These are phyloP conservation scores for Proterorhinus semilunaris DNA, from an alignment of 2,113 vertebrate species.

Conservation along the genomic window DNA sequence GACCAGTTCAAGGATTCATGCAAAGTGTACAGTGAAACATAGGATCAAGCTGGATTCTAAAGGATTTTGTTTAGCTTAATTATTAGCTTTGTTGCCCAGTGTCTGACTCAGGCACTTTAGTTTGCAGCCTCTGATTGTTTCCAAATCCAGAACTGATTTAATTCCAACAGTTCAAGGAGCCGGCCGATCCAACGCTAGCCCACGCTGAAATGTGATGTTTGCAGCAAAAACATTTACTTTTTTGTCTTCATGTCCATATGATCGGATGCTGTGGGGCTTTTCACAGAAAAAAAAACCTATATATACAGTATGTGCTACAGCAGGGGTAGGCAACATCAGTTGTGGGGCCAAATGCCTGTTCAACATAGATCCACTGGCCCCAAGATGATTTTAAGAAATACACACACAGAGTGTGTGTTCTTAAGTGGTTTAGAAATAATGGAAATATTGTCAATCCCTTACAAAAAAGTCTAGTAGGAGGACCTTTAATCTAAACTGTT, in stretches of 20 bases:
- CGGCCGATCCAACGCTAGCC: conserved; percentile 8
- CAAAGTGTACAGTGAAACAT: neutral
- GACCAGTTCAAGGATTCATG: neutral
- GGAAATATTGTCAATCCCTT: too few relatives aligned
- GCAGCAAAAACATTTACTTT: neutral
- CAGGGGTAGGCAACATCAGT: too few relatives aligned
- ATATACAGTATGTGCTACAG: too few relatives aligned
- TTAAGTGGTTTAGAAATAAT: too few relatives aligned
- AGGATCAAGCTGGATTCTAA: neutral
- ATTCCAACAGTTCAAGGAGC: conserved; percentile 23
- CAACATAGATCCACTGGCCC: too few relatives aligned
- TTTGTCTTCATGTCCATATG: neutral
- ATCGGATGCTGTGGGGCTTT: neutral
- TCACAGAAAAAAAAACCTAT: conserved; percentile 4
- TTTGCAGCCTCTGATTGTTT: neutral
- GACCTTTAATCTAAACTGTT: too few relatives aligned
- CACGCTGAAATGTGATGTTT: conserved; percentile 5
- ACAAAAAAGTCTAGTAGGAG: too few relatives aligned
- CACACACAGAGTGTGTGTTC: too few relatives aligned
- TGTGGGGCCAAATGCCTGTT: too few relatives aligned
- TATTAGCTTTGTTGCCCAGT: neutral
- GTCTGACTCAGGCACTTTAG: neutral
- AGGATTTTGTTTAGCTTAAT: neutral
- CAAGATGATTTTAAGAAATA: too few relatives aligned
- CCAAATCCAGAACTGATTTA: neutral